Conservation (phyloP, 37 sponge, comb jelly and placozoan genomes). For the Spongilla lacustris region DNA sequence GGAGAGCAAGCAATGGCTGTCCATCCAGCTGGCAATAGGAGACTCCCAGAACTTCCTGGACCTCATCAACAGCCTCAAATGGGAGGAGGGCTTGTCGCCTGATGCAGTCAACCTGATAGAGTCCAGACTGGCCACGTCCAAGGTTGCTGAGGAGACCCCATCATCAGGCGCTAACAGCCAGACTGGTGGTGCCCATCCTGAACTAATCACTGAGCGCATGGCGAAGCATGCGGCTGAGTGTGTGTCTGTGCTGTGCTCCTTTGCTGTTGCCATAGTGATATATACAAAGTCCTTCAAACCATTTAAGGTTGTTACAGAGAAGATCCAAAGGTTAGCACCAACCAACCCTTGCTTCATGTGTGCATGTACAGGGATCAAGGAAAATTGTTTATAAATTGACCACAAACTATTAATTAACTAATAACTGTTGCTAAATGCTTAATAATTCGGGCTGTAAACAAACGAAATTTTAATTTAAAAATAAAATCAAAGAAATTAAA, state of each 20-base stretch:
- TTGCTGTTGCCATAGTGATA: constrained; percentile 64
- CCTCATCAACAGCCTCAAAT: constrained; percentile 60
- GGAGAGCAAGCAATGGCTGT: constrained; percentile 69
- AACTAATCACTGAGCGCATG: constrained; percentile 55
- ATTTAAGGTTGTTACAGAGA: constrained; percentile 31
- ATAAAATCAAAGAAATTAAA: too few species aligned
- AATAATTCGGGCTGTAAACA: too few species aligned
- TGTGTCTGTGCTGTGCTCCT: constrained; percentile 64
- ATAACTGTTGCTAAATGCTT: too few species aligned
- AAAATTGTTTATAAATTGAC: too few species aligned
- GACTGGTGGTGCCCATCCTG: neutral
- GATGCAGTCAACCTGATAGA: constrained; percentile 69
- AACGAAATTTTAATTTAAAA: too few species aligned
- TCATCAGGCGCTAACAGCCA: neutral
- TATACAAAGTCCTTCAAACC: constrained; percentile 53
- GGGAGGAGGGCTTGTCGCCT: constrained; percentile 75
- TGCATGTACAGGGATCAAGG: too few species aligned
- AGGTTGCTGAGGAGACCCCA: too few species aligned
- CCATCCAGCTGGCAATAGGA: constrained; percentile 74
- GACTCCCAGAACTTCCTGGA: constrained; percentile 88
- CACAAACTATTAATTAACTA: too few species aligned
- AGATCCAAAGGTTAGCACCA: constrained; percentile 18
- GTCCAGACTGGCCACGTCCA: constrained; percentile 36
- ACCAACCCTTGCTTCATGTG: too few species aligned
- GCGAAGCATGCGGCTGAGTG: constrained; percentile 81